Percentiles rank a stretch among this genome's conserved stretches.
Evolutionary conservation across 30 jellyfish, hydroid and myxozoan genomes (phyloP).

Genomic region (Haliclystus octoradiatus): DNA sequence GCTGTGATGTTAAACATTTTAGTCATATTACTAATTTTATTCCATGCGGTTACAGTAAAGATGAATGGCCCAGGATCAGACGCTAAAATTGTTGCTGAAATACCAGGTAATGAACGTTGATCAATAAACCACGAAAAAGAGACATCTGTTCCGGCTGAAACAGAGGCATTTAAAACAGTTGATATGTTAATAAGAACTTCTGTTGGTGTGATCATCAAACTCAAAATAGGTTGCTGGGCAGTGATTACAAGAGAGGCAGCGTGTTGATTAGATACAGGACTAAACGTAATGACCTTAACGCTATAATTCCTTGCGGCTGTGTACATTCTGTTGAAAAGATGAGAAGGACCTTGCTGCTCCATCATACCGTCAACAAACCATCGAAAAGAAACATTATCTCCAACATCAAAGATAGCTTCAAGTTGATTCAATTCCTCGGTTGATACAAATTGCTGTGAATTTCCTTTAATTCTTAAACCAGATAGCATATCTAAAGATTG

Average conservation of each 20-base stretch:
- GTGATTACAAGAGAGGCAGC: neutral
- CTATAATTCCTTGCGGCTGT: conserved; percentile 18
- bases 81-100: neutral
- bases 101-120: neutral
- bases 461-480: neutral
- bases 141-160: conserved; percentile 31
- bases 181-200: conserved; percentile 4
- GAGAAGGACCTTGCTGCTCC: neutral
- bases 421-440: neutral
- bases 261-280: neutral
- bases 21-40: conserved; percentile 8
- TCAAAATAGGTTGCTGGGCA: conserved; percentile 7
- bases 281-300: conserved; percentile 9
- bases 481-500: neutral
- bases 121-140: conserved; percentile 13
- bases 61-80: conserved; percentile 10
- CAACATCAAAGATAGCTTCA: neutral
- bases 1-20: neutral
- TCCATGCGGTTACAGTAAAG: conserved; percentile 23
- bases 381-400: conserved; percentile 22
- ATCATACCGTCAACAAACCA: conserved; percentile 25
- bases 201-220: conserved; percentile 7
- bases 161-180: conserved; percentile 2
- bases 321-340: neutral
- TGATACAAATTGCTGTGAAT: neutral